Percentiles rank a stretch among this genome's conserved stretches.
phyloP scores from a whole-genome alignment of 1,140 invertebrate species.

The Drosophila punjabiensis region DNA sequence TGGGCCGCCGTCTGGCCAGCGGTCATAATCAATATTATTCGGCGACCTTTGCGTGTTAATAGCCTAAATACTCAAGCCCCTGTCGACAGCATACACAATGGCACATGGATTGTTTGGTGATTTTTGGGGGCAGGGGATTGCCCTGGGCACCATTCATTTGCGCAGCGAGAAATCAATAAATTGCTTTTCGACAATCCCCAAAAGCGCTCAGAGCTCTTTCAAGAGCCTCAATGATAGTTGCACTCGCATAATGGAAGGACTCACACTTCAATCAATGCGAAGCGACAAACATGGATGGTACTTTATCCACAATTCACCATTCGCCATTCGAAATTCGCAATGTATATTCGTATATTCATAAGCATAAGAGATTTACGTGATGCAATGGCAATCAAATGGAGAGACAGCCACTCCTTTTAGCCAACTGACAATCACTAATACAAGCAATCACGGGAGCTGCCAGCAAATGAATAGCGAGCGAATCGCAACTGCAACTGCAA shows the following conservation, averaged over 20 bases:
- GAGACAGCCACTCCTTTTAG: slow-evolving; percentile 32
- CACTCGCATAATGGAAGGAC: slow-evolving; percentile 37
- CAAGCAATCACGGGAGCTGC: slow-evolving; percentile 67
- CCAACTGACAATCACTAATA: slow-evolving; percentile 63
- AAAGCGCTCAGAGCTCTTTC: slow-evolving; percentile 19
- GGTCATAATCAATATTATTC: slow-evolving; percentile 75
- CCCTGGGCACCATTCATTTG: slow-evolving; percentile 33
- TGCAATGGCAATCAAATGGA: slow-evolving; percentile 63
- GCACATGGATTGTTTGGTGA: slow-evolving; percentile 21
- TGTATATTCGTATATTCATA: slow-evolving; percentile 68
- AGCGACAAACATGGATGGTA: slow-evolving; percentile 59
- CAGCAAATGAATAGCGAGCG: slow-evolving; percentile 72
- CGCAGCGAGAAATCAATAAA: slow-evolving; percentile 69
- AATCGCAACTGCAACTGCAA: slow-evolving; percentile 65
- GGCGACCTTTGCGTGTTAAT: slow-evolving; percentile 76
- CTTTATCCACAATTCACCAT: slow-evolving; percentile 41
- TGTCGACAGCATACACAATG: slow-evolving; percentile 53
- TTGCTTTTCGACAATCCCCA: slow-evolving; percentile 47
- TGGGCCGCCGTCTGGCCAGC: slow-evolving; percentile 52
- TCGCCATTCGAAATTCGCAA: slow-evolving; percentile 4
- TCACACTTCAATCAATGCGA: slow-evolving; percentile 59
- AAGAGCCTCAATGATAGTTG: slow-evolving; percentile 7
- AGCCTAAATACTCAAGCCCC: slow-evolving; percentile 48
- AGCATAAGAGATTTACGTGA: slow-evolving; percentile 71
- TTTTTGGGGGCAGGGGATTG: slow-evolving; percentile 1